phyloP scores from a whole-genome alignment of 2,113 vertebrate genomes.

The Myrmecophaga tridactyla region DNA sequence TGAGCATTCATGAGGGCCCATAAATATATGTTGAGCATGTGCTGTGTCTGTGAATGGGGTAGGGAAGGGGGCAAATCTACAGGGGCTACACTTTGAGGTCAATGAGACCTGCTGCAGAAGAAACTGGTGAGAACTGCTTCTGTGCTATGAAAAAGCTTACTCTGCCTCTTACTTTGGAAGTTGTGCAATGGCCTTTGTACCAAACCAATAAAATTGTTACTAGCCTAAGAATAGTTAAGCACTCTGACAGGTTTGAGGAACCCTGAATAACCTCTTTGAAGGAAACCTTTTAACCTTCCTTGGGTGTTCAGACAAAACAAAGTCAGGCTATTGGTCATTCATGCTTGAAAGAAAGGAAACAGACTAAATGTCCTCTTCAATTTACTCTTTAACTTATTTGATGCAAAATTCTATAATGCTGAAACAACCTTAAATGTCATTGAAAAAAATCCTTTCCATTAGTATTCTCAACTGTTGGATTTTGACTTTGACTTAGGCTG shows the following conservation, averaged over 20 bases:
- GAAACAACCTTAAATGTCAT: not conserved
- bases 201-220: not conserved
- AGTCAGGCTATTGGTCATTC: not conserved
- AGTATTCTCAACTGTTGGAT: not conserved
- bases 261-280: not conserved
- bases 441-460: conserved; percentile 13
- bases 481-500: not conserved
- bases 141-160: not conserved
- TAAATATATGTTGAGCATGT: not conserved
- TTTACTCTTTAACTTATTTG: not conserved
- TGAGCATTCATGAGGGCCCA: accelerated
- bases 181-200: not conserved
- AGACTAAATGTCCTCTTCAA: not conserved
- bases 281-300: not conserved
- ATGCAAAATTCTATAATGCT: not conserved
- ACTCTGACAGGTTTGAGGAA: not conserved
- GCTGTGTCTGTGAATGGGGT: not conserved
- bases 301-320: not conserved
- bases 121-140: not conserved
- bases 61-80: accelerated
- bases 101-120: not conserved
- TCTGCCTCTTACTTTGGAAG: not conserved
- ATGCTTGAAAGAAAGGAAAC: not conserved
- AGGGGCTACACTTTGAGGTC: no score
- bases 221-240: not conserved